Evolutionary conservation across 37 sponge, comb jelly and placozoan genomes (phyloP), one percentile per base, ranked within the genome.

Genomic region (Halichondria panicea): DNA sequence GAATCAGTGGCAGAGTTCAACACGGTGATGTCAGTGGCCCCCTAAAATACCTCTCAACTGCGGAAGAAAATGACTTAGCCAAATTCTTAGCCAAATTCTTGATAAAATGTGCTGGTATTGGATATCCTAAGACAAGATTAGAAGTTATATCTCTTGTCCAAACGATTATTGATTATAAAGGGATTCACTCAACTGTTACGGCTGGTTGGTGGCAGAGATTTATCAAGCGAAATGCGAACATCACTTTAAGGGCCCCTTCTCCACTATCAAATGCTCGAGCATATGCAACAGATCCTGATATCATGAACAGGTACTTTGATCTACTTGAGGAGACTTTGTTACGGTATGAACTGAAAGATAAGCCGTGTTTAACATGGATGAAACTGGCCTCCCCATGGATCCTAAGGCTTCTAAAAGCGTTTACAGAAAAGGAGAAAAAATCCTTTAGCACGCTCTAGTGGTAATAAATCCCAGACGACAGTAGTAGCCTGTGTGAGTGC

Each of bases 401-500:
- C 77, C 56, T 2, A 63, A 63, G 25, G 4, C 77, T 3, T 30
- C 9, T 7, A 60, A 63, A 25, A 40, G 68, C 69, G 65, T 76
- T 11, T 38, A 65, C 2, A 21, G 66, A n/a, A 76, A 38, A 68
- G 52, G 63, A 11, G 43, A 76, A 19, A 76, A 76, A 43, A 56
- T 68, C 31, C 52, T 48, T 7, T 68, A 32, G 2, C 52, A 46
- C 27, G 77, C 4, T 68, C 69, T 11, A 68, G 48, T 42, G 72
- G 81, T 11, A 24, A 38, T 25, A 71, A 81, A 25, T 1, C 50
- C 0, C 82, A 81, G 32, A 59, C 72, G 2, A 81, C 73, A 1
- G 65, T 81, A 11, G 53, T 81, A 6, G 82, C 44, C 24, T 81
- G 73, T 72, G 66, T 69, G 1, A 72, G 55, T 81, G 74, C 73